phyloP scores from a whole-genome alignment of 2,113 vertebrate species.

The Microcebus tavaratra region DNA sequence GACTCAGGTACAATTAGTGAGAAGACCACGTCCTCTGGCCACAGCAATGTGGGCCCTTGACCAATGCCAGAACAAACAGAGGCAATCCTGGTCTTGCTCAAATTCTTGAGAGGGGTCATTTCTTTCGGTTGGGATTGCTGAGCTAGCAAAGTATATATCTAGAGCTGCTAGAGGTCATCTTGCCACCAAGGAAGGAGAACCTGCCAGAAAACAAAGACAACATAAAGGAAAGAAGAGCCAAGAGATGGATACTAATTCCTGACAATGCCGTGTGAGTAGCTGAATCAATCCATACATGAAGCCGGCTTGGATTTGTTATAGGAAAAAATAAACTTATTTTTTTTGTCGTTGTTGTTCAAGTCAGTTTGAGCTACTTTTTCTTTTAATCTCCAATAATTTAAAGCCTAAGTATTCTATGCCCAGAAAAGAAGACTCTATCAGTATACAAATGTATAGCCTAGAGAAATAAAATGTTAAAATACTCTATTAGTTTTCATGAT shows the following conservation, averaged over 20 bases:
- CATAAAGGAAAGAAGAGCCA: not conserved
- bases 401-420: not conserved
- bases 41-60: not conserved
- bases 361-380: not conserved
- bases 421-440: not conserved
- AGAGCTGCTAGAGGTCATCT: not conserved
- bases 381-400: not conserved
- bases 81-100: not conserved
- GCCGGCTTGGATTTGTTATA: not conserved
- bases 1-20: not conserved
- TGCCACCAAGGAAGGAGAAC: not conserved
- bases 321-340: not conserved
- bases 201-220: not conserved
- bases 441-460: not conserved
- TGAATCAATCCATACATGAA: not conserved
- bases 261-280: not conserved
- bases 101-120: not conserved
- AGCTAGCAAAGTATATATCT: not conserved
- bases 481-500: not conserved
- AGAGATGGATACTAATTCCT: not conserved
- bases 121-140: not conserved
- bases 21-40: not conserved
- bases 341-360: not conserved
- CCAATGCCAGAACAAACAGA: not conserved
- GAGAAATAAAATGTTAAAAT: slow-evolving; percentile 1